Percentiles rank a stretch among this genome's conserved stretches.
phyloP scores from a whole-genome alignment of 2,797 vertebrate genomes.

The Sitta carolinensis region DNA sequence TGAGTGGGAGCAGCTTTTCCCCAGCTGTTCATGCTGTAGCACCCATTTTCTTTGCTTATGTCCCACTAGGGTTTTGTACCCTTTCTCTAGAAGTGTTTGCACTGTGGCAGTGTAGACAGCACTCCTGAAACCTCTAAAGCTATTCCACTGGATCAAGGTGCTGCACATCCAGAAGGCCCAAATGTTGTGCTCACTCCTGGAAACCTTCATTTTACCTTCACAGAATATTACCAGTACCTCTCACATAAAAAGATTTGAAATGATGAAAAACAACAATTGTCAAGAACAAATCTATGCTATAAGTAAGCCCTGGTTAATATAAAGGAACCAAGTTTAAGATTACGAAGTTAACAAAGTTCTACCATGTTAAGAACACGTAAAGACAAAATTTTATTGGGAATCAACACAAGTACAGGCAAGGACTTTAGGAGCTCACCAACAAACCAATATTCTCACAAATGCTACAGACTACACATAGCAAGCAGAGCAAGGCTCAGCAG shows the following conservation, averaged over 20 bases:
- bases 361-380: background rate
- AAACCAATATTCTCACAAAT: constrained; percentile 49
- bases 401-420: constrained; percentile 2
- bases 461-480: constrained; percentile 32
- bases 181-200: background rate
- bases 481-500: constrained; percentile 81
- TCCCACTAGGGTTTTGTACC: background rate
- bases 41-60: background rate
- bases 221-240: background rate
- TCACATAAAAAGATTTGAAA: background rate
- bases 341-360: background rate
- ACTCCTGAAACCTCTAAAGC: background rate
- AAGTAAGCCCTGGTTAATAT: background rate
- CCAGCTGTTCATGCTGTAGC: background rate
- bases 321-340: background rate
- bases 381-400: constrained; percentile 1
- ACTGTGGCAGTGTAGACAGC: background rate
- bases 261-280: background rate
- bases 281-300: background rate
- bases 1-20: background rate
- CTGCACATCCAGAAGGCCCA: background rate
- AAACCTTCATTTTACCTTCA: background rate
- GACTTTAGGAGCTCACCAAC: constrained; percentile 12
- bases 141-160: background rate
- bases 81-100: background rate